Conservation (phyloP, 2,888 invertebrate genomes). For the Ophonus ardosiacus region DNA sequence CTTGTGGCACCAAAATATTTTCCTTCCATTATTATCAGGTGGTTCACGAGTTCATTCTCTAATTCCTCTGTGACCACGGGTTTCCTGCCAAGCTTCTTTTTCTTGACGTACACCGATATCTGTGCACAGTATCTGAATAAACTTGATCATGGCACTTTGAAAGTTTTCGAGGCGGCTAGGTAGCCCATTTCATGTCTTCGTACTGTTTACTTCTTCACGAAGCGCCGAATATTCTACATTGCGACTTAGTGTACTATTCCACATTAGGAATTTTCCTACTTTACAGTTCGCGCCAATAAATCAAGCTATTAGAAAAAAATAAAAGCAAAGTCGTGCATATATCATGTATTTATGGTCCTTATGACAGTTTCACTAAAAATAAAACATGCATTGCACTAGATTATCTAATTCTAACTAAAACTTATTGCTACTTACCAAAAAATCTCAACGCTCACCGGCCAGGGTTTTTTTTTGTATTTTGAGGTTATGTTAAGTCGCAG, state of each 20-base stretch:
- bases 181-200: no score
- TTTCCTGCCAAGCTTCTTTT: no score
- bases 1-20: conserved; percentile 29
- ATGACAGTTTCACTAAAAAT: not conserved
- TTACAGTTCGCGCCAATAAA: not conserved
- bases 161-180: no score
- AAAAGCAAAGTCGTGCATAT: not conserved
- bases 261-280: not conserved
- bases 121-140: no score
- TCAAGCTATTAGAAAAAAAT: no score
- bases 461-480: not conserved
- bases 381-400: conserved; percentile 1
- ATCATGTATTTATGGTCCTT: not conserved
- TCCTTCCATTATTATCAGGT: no score
- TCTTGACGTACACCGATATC: no score
- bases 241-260: not conserved
- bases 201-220: no score
- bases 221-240: no score
- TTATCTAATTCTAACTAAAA: not conserved
- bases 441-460: not conserved
- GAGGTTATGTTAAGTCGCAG: conserved; percentile 13
- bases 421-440: conserved; percentile 5
- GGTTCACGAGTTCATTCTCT: no score
- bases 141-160: no score
- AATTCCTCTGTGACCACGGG: no score